Conservation (phyloP, 2,113 vertebrate species). For the Pongo abelii region DNA sequence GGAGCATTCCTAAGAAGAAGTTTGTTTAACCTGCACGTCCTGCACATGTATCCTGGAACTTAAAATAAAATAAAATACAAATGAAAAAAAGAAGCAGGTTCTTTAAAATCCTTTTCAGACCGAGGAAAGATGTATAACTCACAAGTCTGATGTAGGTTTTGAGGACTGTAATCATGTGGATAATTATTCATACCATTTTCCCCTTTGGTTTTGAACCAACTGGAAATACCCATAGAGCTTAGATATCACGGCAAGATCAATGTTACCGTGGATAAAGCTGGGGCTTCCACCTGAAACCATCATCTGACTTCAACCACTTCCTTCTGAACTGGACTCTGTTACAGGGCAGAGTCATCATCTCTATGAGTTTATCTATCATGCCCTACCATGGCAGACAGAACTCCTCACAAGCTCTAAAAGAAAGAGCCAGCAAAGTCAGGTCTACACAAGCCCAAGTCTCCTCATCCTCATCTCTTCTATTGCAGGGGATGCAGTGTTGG, state of each 20-base stretch:
- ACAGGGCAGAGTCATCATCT: background rate
- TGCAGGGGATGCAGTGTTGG: background rate
- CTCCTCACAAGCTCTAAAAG: background rate
- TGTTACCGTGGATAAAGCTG: conserved; percentile 9
- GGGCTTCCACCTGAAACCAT: background rate
- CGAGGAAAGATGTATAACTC: background rate
- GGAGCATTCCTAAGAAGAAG: background rate
- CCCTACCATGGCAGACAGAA: background rate
- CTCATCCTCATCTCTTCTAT: background rate
- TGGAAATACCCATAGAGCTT: background rate
- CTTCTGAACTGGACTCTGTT: background rate
- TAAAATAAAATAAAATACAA: no score
- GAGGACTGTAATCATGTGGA: background rate
- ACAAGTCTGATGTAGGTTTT: background rate
- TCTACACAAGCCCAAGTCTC: background rate
- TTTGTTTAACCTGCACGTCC: background rate
- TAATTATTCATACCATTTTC: conserved; percentile 6
- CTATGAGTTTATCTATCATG: background rate
- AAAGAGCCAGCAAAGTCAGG: background rate
- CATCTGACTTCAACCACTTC: background rate
- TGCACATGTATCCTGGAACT: no score
- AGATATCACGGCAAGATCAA: background rate
- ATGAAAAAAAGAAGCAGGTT: background rate
- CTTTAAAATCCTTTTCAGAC: conserved; percentile 19
- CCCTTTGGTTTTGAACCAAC: background rate